phyloP scores from a whole-genome alignment of 2,888 invertebrate genomes.

The Phragmatobia fuliginosa region DNA sequence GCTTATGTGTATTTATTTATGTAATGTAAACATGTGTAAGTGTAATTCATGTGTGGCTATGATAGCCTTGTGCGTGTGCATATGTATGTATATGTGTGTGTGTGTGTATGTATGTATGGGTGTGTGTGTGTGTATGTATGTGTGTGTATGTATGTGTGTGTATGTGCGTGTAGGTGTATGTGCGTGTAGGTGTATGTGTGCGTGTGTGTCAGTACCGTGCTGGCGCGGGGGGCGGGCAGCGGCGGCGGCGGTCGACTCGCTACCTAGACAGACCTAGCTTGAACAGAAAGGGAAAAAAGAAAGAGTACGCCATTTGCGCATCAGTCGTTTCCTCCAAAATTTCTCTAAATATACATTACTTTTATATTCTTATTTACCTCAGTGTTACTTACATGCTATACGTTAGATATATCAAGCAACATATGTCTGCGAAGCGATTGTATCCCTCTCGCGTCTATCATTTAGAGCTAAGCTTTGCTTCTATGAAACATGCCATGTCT shows the following conservation, averaged over 20 bases:
- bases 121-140: slow-evolving; percentile 12
- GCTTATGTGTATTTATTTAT: not conserved
- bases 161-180: slow-evolving; percentile 37
- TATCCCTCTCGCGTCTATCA: slow-evolving; percentile 28
- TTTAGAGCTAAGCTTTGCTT: slow-evolving; percentile 14
- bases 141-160: slow-evolving; percentile 30
- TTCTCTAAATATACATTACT: slow-evolving; percentile 61
- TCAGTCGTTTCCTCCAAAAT: slow-evolving; percentile 84
- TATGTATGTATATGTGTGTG: too few species aligned
- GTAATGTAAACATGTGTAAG: slow-evolving; percentile 25
- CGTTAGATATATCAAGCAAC: slow-evolving; percentile 50
- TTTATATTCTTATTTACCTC: slow-evolving; percentile 55
- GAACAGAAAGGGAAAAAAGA: slow-evolving; percentile 85
- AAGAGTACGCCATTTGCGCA: slow-evolving; percentile 84
- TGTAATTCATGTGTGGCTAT: slow-evolving; percentile 63
- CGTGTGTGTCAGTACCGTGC: slow-evolving; percentile 81
- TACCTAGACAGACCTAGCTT: slow-evolving; percentile 87
- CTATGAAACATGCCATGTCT: slow-evolving; percentile 9
- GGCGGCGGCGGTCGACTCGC: slow-evolving; percentile 75
- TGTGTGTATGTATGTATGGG: slow-evolving; percentile 35
- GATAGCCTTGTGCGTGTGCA: slow-evolving; percentile 39
- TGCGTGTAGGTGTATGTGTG: slow-evolving; percentile 47
- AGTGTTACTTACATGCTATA: slow-evolving; percentile 54
- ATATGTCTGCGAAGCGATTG: slow-evolving; percentile 25
- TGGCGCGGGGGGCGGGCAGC: slow-evolving; percentile 73